Base-by-base conservation (phyloP, 2,888 invertebrate species). In the Aspidapion aeneum region DNA sequence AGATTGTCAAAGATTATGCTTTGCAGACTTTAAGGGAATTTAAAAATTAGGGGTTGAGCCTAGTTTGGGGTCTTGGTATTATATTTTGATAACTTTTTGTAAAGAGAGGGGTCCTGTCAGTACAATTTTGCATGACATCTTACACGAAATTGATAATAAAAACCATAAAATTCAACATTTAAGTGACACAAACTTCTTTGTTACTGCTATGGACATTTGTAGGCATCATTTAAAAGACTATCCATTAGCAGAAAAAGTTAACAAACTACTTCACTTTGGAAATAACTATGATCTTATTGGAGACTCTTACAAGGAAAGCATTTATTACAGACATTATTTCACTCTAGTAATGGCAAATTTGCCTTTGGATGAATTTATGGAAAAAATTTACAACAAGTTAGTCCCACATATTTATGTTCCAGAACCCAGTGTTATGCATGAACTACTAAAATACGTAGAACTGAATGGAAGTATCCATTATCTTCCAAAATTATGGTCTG, bases 371-470 rank as follows among this genome's bases (percentile, higher is more conserved):
- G 83, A 83, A 51, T 86, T 90, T 67, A 87, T 90, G 84, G 78
- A 83, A 58, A 71, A 75, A 20, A 75, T 83, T 1, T 92, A 92
- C 74, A 79, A 86, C 67, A 77, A 82, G 57, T 76, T 93, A 54
- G 89, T 94, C 17, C 96, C 96, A 0, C 87, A 93, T 76, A 81
- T 85, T 64, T 90, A 89, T 74, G 87, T 90, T n/a, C 95, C 96
- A 0, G 94, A 94, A 77, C 87, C 90, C 0, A 81, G 84, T 16
- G 86, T 93, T 0, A 89, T 93, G 86, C 84, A 85, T 74, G 89
- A 89, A 80, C 82, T 91, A 65, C 78, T 95, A 52, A 83, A 85
- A 67, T 83, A 86, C 0, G 75, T 94, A 17, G 88, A 90, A 72
- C 71, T 87, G 16, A 86, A 86, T 70, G 87, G 86, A 0, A 85